Evolutionary conservation across 2,888 invertebrate genomes (phyloP).

Genomic region (Alentia gelatinosa): DNA sequence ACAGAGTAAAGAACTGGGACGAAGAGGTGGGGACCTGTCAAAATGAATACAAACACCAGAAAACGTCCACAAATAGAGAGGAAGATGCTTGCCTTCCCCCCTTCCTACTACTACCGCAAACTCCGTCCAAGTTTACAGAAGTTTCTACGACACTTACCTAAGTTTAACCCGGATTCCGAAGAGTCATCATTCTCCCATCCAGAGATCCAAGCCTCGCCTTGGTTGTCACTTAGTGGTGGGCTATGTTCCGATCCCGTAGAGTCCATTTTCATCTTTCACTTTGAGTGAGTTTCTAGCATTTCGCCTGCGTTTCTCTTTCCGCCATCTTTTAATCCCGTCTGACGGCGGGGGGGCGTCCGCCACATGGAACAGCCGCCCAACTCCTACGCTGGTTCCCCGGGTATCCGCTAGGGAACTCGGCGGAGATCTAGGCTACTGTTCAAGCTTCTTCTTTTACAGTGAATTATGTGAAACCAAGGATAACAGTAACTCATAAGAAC

Average conservation of each 20-base stretch:
- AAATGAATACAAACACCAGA: not conserved
- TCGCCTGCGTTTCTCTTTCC: not conserved
- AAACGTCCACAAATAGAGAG: too few species aligned
- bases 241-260: not conserved
- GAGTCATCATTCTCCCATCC: slow-evolving; percentile 38
- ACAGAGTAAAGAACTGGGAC: not conserved
- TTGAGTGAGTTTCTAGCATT: not conserved
- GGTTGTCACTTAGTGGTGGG: slow-evolving; percentile 28
- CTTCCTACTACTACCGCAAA: too few species aligned
- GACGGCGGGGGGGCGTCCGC: not conserved
- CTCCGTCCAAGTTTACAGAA: not conserved
- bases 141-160: not conserved
- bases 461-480: too few species aligned
- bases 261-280: slow-evolving; percentile 45
- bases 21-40: not conserved
- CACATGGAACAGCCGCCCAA: not conserved
- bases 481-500: too few species aligned
- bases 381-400: too few species aligned
- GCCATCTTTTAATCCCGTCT: not conserved
- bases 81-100: too few species aligned
- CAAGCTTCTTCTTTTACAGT: too few species aligned
- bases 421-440: too few species aligned
- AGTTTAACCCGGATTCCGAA: not conserved
- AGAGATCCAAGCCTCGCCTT: not conserved
- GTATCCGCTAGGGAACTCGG: too few species aligned